Evolutionary conservation across 2,797 vertebrate species (phyloP), one percentile per base, ranked within the genome.

Genomic region (Platalea minor): DNA sequence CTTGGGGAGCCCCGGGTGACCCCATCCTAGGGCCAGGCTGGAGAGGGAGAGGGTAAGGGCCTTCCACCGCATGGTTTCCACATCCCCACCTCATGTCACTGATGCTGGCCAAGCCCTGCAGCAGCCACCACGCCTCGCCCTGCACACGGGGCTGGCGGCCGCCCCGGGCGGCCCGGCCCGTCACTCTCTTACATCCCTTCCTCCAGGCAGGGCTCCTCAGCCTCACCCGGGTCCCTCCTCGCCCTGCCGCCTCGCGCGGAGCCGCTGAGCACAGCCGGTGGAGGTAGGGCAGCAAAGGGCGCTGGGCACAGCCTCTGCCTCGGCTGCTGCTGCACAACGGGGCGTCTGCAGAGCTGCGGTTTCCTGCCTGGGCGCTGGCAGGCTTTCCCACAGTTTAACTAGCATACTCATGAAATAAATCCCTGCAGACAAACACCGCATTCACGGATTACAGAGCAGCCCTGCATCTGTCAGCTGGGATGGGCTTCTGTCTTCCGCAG

Each of bases 201-300:
- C 64, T 89, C 70, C 56, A 31, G 39, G 60, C 26, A 16, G 11
- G 11, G 50, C 65, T 65, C 18, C 73, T 59, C 19, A 10, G 16
- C 73, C 50, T 50, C 46, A 25, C 26, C 37, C 2, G 0, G 7
- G 14, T 41, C 65, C 37, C 17, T 20, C 21, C 63, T 60, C 2
- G 1, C 17, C 31, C 26, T 29, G n/a, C 26, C 0, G 2, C 75
- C 60, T 19, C 3, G 4, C 2, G 1, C 1, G 0, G 18, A 46
- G 41, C 20, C 0, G 0, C 10, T 7, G 26, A 51, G 10, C 15
- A 11, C 5, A 9, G 60, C 79, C 2, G 19, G 16, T 12, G 50
- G 56, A 54, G 63, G 50, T 4, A 11, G 13, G 59, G 41, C 37
- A 10, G 35, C 1, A 4, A 13, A 5, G 67, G 67, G 63, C 46